These are phyloP conservation scores for Gopherus evgoodei DNA, from an alignment of 2,113 vertebrate genomes.

Conservation along the genomic window DNA sequence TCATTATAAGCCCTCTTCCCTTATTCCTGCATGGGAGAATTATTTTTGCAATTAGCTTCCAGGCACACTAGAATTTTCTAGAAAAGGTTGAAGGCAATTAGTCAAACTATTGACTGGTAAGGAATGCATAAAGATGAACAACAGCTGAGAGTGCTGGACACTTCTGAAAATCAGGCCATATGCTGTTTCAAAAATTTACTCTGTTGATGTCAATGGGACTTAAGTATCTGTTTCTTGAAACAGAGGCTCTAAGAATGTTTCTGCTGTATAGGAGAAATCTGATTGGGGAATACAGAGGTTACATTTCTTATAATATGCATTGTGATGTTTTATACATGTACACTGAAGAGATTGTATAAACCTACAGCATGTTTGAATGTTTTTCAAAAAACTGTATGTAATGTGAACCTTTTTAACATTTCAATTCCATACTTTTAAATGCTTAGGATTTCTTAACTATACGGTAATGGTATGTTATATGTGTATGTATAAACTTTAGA, in stretches of 20 bases:
- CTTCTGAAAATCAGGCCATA: neutral
- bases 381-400: neutral
- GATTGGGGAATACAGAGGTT: neutral
- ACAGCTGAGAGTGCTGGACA: neutral
- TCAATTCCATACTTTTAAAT: neutral
- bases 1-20: neutral
- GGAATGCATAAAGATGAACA: neutral
- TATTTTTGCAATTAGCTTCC: neutral
- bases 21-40: neutral
- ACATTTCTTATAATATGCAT: neutral
- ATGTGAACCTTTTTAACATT: neutral
- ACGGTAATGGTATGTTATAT: neutral
- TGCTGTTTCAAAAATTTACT: neutral
- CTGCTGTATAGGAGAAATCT: neutral
- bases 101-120: neutral
- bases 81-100: neutral
- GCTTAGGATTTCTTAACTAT: neutral
- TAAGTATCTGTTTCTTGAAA: neutral
- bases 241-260: neutral
- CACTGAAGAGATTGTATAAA: neutral
- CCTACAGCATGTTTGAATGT: neutral
- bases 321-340: neutral
- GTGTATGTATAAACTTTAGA: neutral
- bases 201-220: neutral
- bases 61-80: neutral